phyloP scores from a whole-genome alignment of 2,113 vertebrate species.

The Callipepla squamata region DNA sequence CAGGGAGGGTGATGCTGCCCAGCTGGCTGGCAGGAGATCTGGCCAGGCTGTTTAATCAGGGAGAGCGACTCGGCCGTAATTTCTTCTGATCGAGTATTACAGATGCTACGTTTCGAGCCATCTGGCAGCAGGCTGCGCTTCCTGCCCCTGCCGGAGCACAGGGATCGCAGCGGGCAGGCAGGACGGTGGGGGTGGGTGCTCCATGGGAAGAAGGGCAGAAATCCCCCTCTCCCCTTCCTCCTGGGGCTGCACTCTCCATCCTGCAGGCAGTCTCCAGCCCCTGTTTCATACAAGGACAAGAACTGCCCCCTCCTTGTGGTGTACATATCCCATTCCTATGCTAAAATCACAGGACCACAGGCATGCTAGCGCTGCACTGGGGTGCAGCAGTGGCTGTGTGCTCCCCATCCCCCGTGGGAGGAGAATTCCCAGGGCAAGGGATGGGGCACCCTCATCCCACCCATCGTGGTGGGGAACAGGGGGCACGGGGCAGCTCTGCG shows the following conservation, averaged over 20 bases:
- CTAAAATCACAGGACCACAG: background rate
- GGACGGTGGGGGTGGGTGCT: background rate
- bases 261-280: background rate
- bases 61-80: conserved; percentile 45
- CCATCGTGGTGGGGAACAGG: background rate
- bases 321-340: background rate
- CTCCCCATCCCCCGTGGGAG: background rate
- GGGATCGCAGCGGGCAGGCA: background rate
- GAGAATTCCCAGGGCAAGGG: background rate
- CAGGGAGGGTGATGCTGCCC: conserved; percentile 40
- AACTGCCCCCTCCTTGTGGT: background rate
- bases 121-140: conserved; percentile 61
- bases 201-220: background rate
- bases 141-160: conserved; percentile 45
- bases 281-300: background rate
- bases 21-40: conserved; percentile 57
- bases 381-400: background rate
- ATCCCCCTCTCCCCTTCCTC: background rate
- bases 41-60: conserved; percentile 66
- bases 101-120: conserved; percentile 67
- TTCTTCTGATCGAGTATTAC: conserved; percentile 71
- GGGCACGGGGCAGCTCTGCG: background rate
- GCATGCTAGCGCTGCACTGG: background rate
- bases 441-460: background rate
- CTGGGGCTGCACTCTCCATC: background rate